Evolutionary conservation across 2,797 vertebrate species (phyloP).

Genomic region (Decapterus maruadsi): DNA sequence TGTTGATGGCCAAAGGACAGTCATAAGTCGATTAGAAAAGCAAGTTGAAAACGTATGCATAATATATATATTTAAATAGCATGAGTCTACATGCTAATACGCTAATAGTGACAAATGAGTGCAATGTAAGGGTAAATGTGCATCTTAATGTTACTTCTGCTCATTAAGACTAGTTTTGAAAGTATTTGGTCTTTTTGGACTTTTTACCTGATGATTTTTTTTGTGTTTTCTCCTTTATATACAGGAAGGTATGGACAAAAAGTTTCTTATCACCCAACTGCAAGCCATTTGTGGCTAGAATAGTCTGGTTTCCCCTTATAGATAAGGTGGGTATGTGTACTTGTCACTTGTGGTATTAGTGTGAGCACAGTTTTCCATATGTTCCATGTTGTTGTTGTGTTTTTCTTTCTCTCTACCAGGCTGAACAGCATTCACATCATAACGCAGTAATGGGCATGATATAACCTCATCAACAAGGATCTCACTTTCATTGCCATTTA

Average conservation of each 20-base stretch:
- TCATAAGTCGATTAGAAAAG: slow-evolving; percentile 86
- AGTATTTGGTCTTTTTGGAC: neutral
- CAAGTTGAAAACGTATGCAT: slow-evolving; percentile 88
- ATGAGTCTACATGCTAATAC: neutral
- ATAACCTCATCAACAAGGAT: neutral
- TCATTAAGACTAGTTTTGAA: neutral
- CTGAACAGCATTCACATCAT: slow-evolving; percentile 9
- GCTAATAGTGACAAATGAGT: neutral
- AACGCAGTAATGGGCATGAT: neutral
- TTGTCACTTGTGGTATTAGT: neutral
- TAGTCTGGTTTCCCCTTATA: neutral
- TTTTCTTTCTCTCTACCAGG: neutral
- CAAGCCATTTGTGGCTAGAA: slow-evolving; percentile 73
- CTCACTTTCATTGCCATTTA: neutral
- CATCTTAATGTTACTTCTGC: neutral
- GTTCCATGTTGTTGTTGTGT: neutral
- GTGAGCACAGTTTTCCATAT: neutral
- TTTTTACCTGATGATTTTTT: neutral
- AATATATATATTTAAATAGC: neutral
- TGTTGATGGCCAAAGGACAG: slow-evolving; percentile 86
- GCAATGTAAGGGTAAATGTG: neutral
- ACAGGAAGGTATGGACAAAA: slow-evolving; percentile 91
- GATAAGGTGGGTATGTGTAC: slow-evolving; percentile 27
- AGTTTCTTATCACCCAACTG: slow-evolving; percentile 88
- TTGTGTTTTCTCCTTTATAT: neutral